Conservation (phyloP, 2,888 invertebrate species). For the Amitus sp. region DNA sequence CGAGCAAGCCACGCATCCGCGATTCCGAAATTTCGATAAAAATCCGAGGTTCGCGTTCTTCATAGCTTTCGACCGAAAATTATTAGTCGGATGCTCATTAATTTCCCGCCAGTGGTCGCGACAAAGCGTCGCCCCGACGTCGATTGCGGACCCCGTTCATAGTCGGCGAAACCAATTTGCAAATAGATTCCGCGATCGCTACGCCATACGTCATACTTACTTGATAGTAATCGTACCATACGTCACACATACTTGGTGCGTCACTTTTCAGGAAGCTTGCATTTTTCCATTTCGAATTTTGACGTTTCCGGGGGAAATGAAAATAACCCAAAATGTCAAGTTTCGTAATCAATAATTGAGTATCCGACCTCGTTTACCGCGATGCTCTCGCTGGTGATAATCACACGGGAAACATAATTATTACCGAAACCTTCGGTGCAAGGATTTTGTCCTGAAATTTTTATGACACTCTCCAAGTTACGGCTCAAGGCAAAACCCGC, state of each 20-base stretch:
- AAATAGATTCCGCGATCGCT: slow-evolving; percentile 55
- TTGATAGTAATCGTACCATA: slow-evolving; percentile 12
- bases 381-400: slow-evolving; percentile 28
- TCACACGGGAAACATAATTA: slow-evolving; percentile 28
- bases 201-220: slow-evolving; percentile 23
- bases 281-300: no score
- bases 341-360: no score
- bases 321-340: no score
- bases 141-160: slow-evolving; percentile 57
- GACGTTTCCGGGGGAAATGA: no score
- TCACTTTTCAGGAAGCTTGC: no score
- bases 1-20: no score
- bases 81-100: slow-evolving; percentile 38
- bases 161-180: slow-evolving; percentile 61
- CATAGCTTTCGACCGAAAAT: slow-evolving; percentile 24
- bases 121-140: slow-evolving; percentile 47
- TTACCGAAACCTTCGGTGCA: no score
- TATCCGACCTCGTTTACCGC: no score
- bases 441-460: slow-evolving; percentile 17
- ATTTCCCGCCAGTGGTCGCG: slow-evolving; percentile 40
- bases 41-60: no score
- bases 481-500: neutral
- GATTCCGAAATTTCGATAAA: no score
- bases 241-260: slow-evolving; percentile 17
- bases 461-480: slow-evolving; percentile 3